Percentiles rank a stretch among this genome's conserved stretches.
These are phyloP conservation scores for Samia ricini DNA, from an alignment of 1,140 invertebrate genomes.

Conservation along the genomic window DNA sequence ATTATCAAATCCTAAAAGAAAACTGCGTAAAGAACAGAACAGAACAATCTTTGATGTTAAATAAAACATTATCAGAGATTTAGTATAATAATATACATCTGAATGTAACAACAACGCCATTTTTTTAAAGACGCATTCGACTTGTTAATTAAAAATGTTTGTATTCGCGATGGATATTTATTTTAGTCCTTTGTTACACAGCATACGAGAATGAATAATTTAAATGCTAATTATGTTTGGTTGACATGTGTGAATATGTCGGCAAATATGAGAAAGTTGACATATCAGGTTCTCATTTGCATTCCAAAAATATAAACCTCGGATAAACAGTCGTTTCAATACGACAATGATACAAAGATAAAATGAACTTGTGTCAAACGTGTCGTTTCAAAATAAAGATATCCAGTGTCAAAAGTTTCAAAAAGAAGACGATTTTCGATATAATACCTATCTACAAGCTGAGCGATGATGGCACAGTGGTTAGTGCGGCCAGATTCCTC, in stretches of 20 bases:
- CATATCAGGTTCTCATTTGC: background rate
- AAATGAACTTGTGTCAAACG: background rate
- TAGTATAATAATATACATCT: too few species aligned
- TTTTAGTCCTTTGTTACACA: conserved; percentile 48
- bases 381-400: too few species aligned
- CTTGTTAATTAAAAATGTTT: conserved; percentile 50
- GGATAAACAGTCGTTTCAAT: background rate
- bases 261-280: conserved; percentile 2
- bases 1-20: too few species aligned
- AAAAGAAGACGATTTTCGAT: too few species aligned
- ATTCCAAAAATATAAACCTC: background rate
- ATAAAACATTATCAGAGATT: too few species aligned
- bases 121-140: conserved; percentile 12
- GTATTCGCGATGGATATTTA: conserved; percentile 49
- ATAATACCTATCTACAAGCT: too few species aligned
- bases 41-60: conserved; percentile 42
- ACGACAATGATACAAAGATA: too few species aligned
- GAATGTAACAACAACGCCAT: conserved; percentile 10
- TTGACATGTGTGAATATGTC: conserved; percentile 25
- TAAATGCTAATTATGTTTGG: conserved; percentile 48
- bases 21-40: conserved; percentile 39
- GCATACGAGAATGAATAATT: conserved; percentile 64
- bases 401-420: too few species aligned
- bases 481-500: too few species aligned
- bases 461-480: too few species aligned